Percentiles rank a stretch among this genome's conserved stretches.
phyloP scores from a whole-genome alignment of 1,140 invertebrate genomes.

The Brachionus calyciflorus region DNA sequence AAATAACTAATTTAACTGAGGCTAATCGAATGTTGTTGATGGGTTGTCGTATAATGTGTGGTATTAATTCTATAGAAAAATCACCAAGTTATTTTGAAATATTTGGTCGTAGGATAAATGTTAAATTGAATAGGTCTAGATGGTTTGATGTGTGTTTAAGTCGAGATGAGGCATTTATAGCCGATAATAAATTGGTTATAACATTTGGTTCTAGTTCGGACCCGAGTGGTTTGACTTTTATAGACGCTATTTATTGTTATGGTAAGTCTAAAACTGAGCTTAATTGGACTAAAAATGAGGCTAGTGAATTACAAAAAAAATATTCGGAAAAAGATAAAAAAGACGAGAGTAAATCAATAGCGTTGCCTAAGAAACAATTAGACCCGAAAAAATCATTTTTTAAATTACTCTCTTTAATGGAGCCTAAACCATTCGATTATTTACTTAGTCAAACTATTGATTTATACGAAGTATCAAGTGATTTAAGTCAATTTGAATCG shows the following conservation, averaged over 20 bases:
- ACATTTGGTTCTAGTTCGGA: slow-evolving; percentile 78
- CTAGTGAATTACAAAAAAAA: slow-evolving; percentile 73
- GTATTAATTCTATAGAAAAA: slow-evolving; percentile 78
- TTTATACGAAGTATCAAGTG: background rate
- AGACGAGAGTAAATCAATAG: background rate
- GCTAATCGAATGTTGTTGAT: slow-evolving; percentile 69
- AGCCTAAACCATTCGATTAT: slow-evolving; percentile 39
- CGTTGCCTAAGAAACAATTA: background rate
- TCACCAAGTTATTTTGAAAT: slow-evolving; percentile 81
- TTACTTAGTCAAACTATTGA: slow-evolving; percentile 3
- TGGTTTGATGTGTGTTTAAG: slow-evolving; percentile 95
- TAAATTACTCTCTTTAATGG: background rate
- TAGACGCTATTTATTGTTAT: slow-evolving; percentile 87
- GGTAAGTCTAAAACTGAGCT: slow-evolving; percentile 92
- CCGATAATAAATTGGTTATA: slow-evolving; percentile 85
- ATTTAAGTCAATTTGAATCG: background rate
- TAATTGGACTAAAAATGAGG: slow-evolving; percentile 87
- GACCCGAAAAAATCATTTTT: background rate
- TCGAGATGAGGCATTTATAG: slow-evolving; percentile 84
- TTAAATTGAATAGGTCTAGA: slow-evolving; percentile 71
- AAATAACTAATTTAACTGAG: slow-evolving; percentile 81
- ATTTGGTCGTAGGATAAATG: slow-evolving; percentile 76
- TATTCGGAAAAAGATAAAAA: slow-evolving; percentile 43
- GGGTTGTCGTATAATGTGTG: slow-evolving; percentile 78
- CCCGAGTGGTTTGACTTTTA: slow-evolving; percentile 78